Percentiles rank a stretch among this genome's conserved stretches.
phyloP scores from a whole-genome alignment of 1,140 invertebrate genomes.

The Leptonema lineaticorne region DNA sequence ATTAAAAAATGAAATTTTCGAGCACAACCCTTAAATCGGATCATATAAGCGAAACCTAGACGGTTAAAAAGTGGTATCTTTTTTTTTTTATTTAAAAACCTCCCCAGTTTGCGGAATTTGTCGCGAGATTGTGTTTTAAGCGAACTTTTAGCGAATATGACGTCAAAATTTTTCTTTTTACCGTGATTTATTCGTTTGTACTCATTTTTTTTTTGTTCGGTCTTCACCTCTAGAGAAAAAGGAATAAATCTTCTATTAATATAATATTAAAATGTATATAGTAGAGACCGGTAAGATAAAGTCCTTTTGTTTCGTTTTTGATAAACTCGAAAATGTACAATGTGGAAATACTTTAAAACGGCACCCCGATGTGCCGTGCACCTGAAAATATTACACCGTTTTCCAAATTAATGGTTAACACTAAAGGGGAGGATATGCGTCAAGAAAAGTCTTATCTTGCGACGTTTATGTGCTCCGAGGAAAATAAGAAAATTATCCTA shows the following conservation, averaged over 20 bases:
- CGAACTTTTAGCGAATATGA: too few relatives aligned
- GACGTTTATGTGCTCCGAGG: background rate
- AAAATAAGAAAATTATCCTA: too few relatives aligned
- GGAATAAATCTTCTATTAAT: conserved; percentile 19
- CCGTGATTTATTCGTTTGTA: background rate
- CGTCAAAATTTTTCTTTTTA: too few relatives aligned
- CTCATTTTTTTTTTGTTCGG: background rate
- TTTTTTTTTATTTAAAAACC: too few relatives aligned
- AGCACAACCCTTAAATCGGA: too few relatives aligned
- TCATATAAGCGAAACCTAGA: too few relatives aligned
- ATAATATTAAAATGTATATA: too few relatives aligned
- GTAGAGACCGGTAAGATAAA: conserved; percentile 10
- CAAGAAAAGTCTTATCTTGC: background rate
- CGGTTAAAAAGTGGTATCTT: too few relatives aligned
- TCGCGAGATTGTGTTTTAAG: too few relatives aligned
- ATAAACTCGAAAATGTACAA: conserved; percentile 3
- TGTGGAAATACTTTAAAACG: conserved; percentile 13
- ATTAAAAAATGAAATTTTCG: too few relatives aligned
- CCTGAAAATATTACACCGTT: conserved; percentile 11
- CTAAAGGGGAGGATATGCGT: background rate
- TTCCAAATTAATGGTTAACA: conserved; percentile 7
- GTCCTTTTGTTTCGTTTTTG: conserved; percentile 18
- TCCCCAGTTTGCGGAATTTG: too few relatives aligned
- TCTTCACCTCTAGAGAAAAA: background rate
- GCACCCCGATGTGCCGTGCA: conserved; percentile 21